A percentile compares a stretch with the other conserved stretches of the same genome.
Conservation (phyloP, 2,797 vertebrate species). For the Somateria mollissima region DNA sequence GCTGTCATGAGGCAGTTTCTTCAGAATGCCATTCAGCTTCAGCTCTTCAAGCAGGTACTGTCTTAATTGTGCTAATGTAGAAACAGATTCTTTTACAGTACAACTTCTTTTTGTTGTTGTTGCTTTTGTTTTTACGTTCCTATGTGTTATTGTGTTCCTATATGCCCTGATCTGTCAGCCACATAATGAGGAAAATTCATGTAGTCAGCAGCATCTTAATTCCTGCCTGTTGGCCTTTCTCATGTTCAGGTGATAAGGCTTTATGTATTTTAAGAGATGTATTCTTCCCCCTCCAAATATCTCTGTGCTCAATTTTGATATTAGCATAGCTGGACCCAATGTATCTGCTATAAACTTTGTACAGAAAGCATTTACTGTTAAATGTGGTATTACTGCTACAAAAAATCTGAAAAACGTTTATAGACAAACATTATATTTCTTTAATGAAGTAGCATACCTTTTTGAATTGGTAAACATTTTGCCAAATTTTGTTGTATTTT, state of each 20-base stretch:
- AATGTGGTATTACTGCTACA: neutral
- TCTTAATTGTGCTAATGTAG: neutral
- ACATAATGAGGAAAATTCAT: neutral
- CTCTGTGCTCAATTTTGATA: neutral
- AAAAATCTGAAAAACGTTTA: neutral
- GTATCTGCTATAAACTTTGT: neutral
- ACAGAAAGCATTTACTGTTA: neutral
- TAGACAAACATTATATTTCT: neutral
- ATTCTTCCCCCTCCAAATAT: neutral
- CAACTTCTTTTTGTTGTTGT: neutral
- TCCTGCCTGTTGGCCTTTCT: neutral
- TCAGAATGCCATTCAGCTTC: constrained; percentile 95
- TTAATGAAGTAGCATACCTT: neutral
- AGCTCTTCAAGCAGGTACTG: constrained; percentile 96
- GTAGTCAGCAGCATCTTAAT: neutral
- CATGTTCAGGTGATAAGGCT: neutral
- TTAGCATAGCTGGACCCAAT: neutral
- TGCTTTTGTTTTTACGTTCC: neutral
- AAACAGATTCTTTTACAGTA: neutral
- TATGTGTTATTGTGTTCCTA: neutral
- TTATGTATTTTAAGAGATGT: neutral
- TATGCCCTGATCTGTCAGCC: neutral
- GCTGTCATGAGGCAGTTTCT: constrained; percentile 95
- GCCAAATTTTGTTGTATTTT: neutral
- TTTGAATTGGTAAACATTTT: neutral